Base-by-base conservation (phyloP, 2,113 vertebrate species). In the Neogobius melanostomus region DNA sequence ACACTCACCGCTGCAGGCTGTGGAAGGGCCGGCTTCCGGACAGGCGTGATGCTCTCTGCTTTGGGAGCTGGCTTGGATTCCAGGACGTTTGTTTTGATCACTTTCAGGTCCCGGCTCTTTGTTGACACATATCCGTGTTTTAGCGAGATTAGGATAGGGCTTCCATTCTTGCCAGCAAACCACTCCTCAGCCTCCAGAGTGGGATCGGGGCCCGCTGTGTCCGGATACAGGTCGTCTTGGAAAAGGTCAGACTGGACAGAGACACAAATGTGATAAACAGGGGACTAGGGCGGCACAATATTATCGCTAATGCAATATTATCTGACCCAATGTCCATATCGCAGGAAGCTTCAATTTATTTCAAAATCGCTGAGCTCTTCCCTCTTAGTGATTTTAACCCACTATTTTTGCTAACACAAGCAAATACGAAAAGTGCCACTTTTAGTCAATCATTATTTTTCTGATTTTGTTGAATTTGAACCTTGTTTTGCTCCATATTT, bases 191-290 rank as follows among this genome's bases (percentile, higher is more conserved):
- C 96, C 85, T 99, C 98, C 85, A 99, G 87, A 0, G 96, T 90
- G 0, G 95, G 95, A 14, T 99, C 98, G 0, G 97, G 97, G 8
- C 98, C 97, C 0, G 96, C 94, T 0, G 98, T 99, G 79, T 99
- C 95, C 0, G 97, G 98, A 67, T 99, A 99, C 65, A 99, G 90
- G 84, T 99, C 98, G 1, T 99, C 98, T 80, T 99, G 98, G 92
- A 99, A 99, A 60, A 99, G 94, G 87, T 99, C 98, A 3, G 97
- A 99, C 98, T 99, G 82, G 44, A 47, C 10, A 8, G 10, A 54
- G 47, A 48, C 66, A 61, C 73, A 4, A 5, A 47, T 2, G 0
- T 49, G 11, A 48, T n/a, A 8, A 57, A 9, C 14, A 45, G 3
- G 44, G 14, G 56, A 10, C 11, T 12, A 50, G 28, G 28, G 28